Base-by-base conservation (phyloP, 2,113 vertebrate species). In the Psettodes erumei region DNA sequence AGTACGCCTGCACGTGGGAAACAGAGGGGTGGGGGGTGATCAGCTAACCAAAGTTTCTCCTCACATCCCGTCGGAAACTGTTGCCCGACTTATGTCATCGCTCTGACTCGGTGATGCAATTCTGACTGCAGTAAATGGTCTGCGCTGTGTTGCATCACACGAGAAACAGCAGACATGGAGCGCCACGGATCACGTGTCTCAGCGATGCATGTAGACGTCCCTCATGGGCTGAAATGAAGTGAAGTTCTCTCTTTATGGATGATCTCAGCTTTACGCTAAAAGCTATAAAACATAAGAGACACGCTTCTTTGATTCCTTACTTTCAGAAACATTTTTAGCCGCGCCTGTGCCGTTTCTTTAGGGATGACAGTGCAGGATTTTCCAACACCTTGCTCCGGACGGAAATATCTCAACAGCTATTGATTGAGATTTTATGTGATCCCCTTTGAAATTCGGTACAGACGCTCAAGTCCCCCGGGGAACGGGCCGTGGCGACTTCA, bases 1-100 rank as follows among this genome's bases (percentile, higher is more conserved):
- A 8, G 69, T n/a, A 48, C 35, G 48, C 86, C 90, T 87, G 81
- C 76, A 82, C 53, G 72, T 35, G 21, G 40, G 35, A 70, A 75
- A 42, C 27, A 71, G 53, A 79, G 38, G 60, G 63, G 63, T 30
- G 32, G 61, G 38, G 37, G 25, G 59, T 28, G 60, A 70, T 79
- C 61, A 71, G 66, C 37, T 61, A 63, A 37, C 56, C 38, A 61
- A 66, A 67, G 59, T 63, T 56, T 30, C 25, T 23, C 51, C 40
- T 67, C 45, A 18, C 28, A 53, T 60, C 25, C 40, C 10, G 43
- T 58, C 71, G 68, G 43, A 25, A 35, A 6, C 27, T 72, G 21
- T 51, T 56, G 66, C 32, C 32, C 35, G 21, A 63, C 47, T 53
- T 35, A 12, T 0, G 7, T 65, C 61, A 48, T 58, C 58, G 38